These are phyloP conservation scores for Anisognathus igniventris DNA, from an alignment of 2,797 vertebrate species.

Conservation along the genomic window DNA sequence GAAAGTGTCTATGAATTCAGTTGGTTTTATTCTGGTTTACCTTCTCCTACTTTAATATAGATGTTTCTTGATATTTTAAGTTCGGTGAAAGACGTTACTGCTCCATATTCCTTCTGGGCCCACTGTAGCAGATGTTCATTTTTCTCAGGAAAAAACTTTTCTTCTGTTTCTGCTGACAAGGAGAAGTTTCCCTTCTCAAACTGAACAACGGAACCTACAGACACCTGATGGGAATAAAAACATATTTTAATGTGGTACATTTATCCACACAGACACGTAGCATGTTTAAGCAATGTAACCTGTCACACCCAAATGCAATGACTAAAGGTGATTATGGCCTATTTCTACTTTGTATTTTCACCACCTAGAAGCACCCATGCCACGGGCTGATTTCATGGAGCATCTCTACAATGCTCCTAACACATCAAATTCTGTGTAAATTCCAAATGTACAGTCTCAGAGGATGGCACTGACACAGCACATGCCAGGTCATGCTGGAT, in stretches of 20 bases:
- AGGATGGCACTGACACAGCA: background rate
- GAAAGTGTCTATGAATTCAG: background rate
- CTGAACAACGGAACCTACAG: slow-evolving; percentile 82
- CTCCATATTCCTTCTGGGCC: slow-evolving; percentile 86
- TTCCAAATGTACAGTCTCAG: accelerated
- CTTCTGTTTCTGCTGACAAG: slow-evolving; percentile 74
- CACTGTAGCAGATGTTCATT: slow-evolving; percentile 90
- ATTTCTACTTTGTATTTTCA: background rate
- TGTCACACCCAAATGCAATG: background rate
- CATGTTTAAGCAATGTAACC: background rate
- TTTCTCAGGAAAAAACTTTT: slow-evolving; percentile 82
- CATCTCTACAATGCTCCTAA: background rate
- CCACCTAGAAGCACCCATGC: background rate
- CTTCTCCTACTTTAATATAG: slow-evolving; percentile 98
- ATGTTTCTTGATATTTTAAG: slow-evolving; percentile 89
- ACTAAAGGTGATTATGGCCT: background rate
- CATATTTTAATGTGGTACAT: background rate
- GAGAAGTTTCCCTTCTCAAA: slow-evolving; percentile 86
- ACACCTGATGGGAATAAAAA: slow-evolving; percentile 79
- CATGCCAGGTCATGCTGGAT: background rate
- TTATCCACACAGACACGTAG: background rate
- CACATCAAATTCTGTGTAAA: background rate
- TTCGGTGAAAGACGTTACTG: slow-evolving; percentile 97
- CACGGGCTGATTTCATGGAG: background rate
- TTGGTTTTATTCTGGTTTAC: slow-evolving; percentile 63